phyloP scores from a whole-genome alignment of 2,888 invertebrate species.

The Macropis europaea region DNA sequence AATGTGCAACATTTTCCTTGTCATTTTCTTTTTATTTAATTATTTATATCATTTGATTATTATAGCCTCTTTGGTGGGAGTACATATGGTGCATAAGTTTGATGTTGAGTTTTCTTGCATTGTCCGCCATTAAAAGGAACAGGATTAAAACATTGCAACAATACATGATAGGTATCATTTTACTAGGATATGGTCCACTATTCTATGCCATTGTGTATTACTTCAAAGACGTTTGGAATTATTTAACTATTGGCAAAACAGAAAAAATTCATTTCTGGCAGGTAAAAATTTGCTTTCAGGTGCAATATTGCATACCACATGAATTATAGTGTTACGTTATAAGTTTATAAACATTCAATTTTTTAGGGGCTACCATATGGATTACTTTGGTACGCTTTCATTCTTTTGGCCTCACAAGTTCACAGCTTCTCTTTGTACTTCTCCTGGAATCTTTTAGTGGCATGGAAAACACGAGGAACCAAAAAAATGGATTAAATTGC shows the following conservation, averaged over 20 bases:
- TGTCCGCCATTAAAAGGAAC: slow-evolving; percentile 93
- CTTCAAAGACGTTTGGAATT: slow-evolving; percentile 91
- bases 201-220: slow-evolving; percentile 91
- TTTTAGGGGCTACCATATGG: slow-evolving; percentile 94
- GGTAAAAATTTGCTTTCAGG: slow-evolving; percentile 80
- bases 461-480: slow-evolving; percentile 90
- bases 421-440: slow-evolving; percentile 93
- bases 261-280: slow-evolving; percentile 90
- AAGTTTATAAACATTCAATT: slow-evolving; percentile 38
- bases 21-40: no score
- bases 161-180: slow-evolving; percentile 89
- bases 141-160: slow-evolving; percentile 87
- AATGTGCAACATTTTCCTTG: no score
- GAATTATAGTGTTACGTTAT: no score
- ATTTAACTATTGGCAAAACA: slow-evolving; percentile 86
- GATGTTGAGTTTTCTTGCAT: slow-evolving; percentile 90
- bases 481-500: slow-evolving; percentile 85
- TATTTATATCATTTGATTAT: slow-evolving; percentile 61
- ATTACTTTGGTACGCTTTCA: slow-evolving; percentile 95
- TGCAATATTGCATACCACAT: not conserved
- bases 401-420: slow-evolving; percentile 92
- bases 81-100: slow-evolving; percentile 95
- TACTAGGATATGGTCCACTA: slow-evolving; percentile 91
- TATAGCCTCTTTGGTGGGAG: slow-evolving; percentile 94
- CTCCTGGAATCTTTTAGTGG: slow-evolving; percentile 89